Evolutionary conservation across 2,888 invertebrate species (phyloP).

Genomic region (Dysmachus trigonus): DNA sequence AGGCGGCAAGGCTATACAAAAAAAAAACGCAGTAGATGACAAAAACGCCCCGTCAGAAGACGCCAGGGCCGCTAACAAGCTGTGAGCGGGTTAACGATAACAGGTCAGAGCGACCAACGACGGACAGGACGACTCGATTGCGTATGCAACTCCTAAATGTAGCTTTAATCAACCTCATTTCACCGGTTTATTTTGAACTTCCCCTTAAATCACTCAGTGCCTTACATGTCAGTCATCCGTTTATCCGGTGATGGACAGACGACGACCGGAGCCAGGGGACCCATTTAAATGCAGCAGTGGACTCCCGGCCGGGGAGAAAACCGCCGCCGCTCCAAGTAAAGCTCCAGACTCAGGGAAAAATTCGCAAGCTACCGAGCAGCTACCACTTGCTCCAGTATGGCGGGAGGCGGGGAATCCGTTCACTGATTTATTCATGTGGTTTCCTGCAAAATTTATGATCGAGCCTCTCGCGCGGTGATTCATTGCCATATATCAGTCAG

Average conservation of each 20-base stretch:
- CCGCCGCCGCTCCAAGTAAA: constrained; percentile 17
- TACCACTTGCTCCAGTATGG: background rate
- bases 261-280: constrained; percentile 44
- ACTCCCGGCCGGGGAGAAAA: background rate
- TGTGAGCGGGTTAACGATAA: constrained; percentile 13
- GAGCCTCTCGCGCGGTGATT: constrained; percentile 46
- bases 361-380: background rate
- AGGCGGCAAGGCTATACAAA: background rate
- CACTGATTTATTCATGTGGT: constrained; percentile 40
- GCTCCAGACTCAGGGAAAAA: constrained; percentile 13
- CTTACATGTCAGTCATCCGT: constrained; percentile 51
- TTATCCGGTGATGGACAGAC: constrained; percentile 47
- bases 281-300: constrained; percentile 22
- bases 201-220: constrained; percentile 53
- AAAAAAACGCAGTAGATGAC: background rate
- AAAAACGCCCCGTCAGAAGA: constrained; percentile 27
- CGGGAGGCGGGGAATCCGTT: constrained; percentile 16
- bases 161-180: constrained; percentile 42
- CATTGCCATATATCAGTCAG: constrained; percentile 49
- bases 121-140: constrained; percentile 3
- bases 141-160: constrained; percentile 36
- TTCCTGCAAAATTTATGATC: constrained; percentile 44
- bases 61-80: constrained; percentile 15
- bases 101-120: background rate
- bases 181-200: constrained; percentile 46